These are phyloP conservation scores for Carpatolechia fugitivella DNA, from an alignment of 2,888 invertebrate species.

Conservation along the genomic window DNA sequence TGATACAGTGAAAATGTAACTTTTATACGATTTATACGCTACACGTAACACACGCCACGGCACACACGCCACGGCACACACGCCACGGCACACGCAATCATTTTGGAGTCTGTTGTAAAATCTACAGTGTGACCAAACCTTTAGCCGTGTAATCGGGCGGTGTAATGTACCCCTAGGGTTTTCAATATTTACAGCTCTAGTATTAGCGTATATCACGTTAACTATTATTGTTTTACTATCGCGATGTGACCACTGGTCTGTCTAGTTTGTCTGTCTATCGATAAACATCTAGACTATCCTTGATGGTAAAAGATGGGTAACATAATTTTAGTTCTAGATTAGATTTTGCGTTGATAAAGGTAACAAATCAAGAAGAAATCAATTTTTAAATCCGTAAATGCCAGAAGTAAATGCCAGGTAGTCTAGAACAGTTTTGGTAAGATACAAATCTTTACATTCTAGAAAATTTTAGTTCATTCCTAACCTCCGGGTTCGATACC, in stretches of 20 bases:
- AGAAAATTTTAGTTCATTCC: no score
- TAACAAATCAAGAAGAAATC: not conserved
- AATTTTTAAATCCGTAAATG: no score
- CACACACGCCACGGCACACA: no score
- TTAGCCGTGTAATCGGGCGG: not conserved
- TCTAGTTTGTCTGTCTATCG: slow-evolving; percentile 1
- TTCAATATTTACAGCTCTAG: slow-evolving; percentile 8
- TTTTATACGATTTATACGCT: no score
- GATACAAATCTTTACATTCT: no score
- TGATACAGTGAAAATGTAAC: no score
- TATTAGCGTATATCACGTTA: slow-evolving; percentile 13
- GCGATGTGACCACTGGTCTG: slow-evolving; percentile 1
- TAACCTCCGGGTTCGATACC: no score
- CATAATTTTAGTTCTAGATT: not conserved
- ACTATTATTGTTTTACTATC: slow-evolving; percentile 19
- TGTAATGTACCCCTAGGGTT: not conserved
- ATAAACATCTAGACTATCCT: not conserved
- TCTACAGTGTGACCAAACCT: not conserved
- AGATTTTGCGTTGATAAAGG: not conserved
- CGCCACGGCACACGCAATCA: no score
- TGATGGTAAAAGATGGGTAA: not conserved
- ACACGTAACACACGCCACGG: no score
- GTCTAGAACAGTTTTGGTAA: no score
- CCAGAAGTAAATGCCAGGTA: no score
- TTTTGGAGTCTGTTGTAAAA: no score